Evolutionary conservation across 1,140 invertebrate genomes (phyloP).

Genomic region (Magallana angulata): DNA sequence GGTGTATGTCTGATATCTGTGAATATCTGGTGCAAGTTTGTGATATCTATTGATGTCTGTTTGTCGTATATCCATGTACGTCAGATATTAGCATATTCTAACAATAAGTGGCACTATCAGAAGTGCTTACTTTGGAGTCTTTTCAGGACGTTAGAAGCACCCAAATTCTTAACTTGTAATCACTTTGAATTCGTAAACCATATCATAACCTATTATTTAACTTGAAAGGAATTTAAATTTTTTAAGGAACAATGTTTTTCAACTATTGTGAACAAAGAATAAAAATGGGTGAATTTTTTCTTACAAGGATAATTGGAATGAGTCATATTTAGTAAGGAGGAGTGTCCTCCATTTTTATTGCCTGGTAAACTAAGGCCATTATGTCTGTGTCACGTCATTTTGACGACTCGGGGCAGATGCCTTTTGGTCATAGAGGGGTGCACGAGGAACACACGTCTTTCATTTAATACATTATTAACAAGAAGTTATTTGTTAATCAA

Average conservation of each 20-base stretch:
- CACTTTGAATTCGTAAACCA: background rate
- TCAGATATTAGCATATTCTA: no score
- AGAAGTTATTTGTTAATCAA: slow-evolving; percentile 33
- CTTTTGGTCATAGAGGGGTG: background rate
- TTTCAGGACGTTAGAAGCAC: background rate
- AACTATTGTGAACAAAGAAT: no score
- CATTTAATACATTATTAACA: slow-evolving; percentile 28
- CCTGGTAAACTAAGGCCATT: no score
- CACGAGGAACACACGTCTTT: slow-evolving; percentile 1
- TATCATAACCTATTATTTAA: background rate
- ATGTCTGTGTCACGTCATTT: no score
- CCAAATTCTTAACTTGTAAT: background rate
- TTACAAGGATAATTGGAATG: no score
- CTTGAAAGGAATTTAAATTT: no score
- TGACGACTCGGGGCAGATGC: background rate
- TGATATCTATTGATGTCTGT: background rate
- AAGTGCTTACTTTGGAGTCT: background rate
- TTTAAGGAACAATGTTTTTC: no score
- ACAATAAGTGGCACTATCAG: background rate
- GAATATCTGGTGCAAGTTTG: background rate
- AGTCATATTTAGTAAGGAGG: no score
- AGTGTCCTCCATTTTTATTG: no score
- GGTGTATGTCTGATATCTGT: slow-evolving; percentile 67
- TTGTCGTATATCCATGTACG: background rate
- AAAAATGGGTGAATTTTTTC: background rate